Evolutionary conservation across 2,888 invertebrate species (phyloP), one percentile per base, ranked within the genome.

Genomic region (Stenodera caucasica): DNA sequence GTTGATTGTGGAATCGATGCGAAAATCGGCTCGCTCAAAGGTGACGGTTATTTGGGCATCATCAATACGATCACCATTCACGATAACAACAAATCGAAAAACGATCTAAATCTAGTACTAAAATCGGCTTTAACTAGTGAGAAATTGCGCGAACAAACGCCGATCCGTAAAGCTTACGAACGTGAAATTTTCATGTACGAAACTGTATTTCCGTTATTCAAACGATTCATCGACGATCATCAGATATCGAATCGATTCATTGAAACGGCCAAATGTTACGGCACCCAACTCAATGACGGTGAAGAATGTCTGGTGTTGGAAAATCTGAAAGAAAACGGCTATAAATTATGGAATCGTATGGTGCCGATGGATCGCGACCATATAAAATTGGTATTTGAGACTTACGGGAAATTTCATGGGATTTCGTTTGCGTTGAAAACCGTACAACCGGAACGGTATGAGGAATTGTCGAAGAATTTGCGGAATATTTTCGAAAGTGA

Each of bases 321-420:
- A 33, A 61, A 61, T 54, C 15, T 61, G 11, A 53, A 33, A 18
- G 8, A 6, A 18, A n/a, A 9, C n/a, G 61, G 55, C 4, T 61
- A 52, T 30, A 40, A 58, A 53, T 51, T 57, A 15, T 33, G 54
- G 30, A 49, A 60, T 7, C 65, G 63, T 9, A 52, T 52, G 9
- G 32, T 57, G 33, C 15, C 58, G 8, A 55, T 73, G 2, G 66
- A 70, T 54, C 65, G 57, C 5, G 58, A 72, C 30, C 70, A 72
- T 32, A 49, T 66, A 1, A 58, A 60, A n/a, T 21, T 68, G 1
- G 63, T 72, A 37, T 51, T 72, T 12, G 60, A 64, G 37, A 65
- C 66, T 30, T 68, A 72, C 23, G 75, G 66, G 69, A 70, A 0
- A 67, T 67, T 64, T 14, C 69, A 69, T 40, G 66, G 62, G 0